Evolutionary conservation across 2,113 vertebrate genomes (phyloP).

Genomic region (Chinchilla lanigera): DNA sequence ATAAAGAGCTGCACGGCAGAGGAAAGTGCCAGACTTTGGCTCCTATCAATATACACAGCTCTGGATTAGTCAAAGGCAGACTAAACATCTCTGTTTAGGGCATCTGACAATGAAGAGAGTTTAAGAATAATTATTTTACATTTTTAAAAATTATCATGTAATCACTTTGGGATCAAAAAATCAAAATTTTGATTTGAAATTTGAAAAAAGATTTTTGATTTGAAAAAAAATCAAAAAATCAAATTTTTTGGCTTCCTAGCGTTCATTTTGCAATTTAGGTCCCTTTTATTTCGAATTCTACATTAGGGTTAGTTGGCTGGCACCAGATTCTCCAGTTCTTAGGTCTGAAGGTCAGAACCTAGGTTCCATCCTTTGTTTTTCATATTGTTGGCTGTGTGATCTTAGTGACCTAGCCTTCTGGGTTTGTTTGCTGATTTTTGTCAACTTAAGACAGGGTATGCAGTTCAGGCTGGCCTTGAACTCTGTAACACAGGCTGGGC

Average conservation of each 20-base stretch:
- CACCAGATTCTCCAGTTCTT: background rate
- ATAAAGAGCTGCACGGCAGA: background rate
- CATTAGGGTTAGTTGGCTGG: background rate
- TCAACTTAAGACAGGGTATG: background rate
- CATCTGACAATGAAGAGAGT: background rate
- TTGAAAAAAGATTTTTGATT: too few relatives aligned
- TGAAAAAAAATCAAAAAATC: too few relatives aligned
- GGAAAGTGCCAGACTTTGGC: background rate
- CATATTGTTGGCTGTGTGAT: slow-evolving; percentile 12
- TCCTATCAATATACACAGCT: background rate
- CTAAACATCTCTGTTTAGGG: background rate
- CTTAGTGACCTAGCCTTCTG: slow-evolving; percentile 2
- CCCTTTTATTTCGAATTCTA: slow-evolving; percentile 1
- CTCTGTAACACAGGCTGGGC: background rate
- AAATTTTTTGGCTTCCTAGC: background rate
- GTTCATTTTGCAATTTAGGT: background rate
- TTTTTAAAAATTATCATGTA: slow-evolving; percentile 10
- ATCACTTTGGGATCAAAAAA: background rate
- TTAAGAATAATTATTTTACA: background rate
- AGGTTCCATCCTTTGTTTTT: background rate
- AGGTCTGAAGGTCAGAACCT: background rate
- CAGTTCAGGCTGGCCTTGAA: background rate
- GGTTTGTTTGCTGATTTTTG: background rate
- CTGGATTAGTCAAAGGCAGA: slow-evolving; percentile 2
- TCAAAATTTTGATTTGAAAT: too few relatives aligned